Base-by-base conservation (phyloP, 2,888 invertebrate species). In the Catonia carolina region DNA sequence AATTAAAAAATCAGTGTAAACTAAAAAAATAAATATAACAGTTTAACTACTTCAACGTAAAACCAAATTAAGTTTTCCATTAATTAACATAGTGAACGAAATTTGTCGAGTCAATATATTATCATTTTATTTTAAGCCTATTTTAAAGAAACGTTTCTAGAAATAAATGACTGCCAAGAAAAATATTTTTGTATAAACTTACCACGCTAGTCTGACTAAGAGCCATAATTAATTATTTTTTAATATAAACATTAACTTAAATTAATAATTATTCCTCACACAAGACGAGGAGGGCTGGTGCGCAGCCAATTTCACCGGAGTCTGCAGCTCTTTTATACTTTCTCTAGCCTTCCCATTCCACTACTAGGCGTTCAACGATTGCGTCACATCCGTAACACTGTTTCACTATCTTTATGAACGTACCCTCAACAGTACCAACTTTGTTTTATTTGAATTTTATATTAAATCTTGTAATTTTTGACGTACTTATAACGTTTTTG, bases 271-370 rank as follows among this genome's bases (percentile, higher is more conserved):
- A 35, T 45, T 36, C 58, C 22, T 42, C 31, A 49, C 54, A 51
- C 17, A 55, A 55, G 20, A 8, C 4, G 27, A 27, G 59, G 58
- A 54, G 55, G 62, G 62, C 61, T 59, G n/a, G n/a, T n/a, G 60
- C 60, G 62, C 61, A 61, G 62, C 62, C 62, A 58, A 56, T 52
- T 36, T 41, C 49, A 31, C 53, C 27, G 36, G 33, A 35, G 50
- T 53, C 56, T 31, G 61, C 56, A 58, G 61, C 60, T 56, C 63
- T 64, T 64, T 63, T 64, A 64, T 64, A 64, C 64, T 64, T 62
- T 64, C 61, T 58, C 58, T 49, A 53, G 59, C 61, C 63, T 61
- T 60, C 59, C 60, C 63, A 50, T 55, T 51, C 54, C 58, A 55
- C 58, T 45, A 45, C 45, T 27, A 27, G n/a, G 27, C 27, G 27